phyloP scores from a whole-genome alignment of 1,140 invertebrate species.

The Stenopsyche tienmushanensis region DNA sequence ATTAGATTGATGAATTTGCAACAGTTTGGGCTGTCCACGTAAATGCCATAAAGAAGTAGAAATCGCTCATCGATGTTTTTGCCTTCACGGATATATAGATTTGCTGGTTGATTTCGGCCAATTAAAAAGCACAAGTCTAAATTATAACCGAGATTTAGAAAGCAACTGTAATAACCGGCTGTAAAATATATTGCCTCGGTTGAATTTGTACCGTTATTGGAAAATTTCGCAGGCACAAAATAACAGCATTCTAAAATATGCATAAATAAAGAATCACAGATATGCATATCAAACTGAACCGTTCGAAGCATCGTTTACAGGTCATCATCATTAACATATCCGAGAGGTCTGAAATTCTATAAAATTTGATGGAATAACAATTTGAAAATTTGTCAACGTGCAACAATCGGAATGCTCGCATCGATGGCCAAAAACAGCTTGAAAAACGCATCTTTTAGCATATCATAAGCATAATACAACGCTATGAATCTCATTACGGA shows the following conservation, averaged over 20 bases:
- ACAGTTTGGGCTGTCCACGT: too few species aligned
- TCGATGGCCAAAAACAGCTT: too few species aligned
- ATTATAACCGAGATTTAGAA: slow-evolving; percentile 19
- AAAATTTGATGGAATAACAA: too few species aligned
- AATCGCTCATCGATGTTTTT: neutral
- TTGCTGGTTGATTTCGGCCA: neutral
- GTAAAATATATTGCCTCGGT: slow-evolving; percentile 17
- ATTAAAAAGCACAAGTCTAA: neutral
- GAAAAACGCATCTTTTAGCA: too few species aligned
- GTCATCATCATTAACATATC: too few species aligned
- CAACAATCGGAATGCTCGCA: too few species aligned
- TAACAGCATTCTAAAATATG: neutral
- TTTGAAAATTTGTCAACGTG: too few species aligned
- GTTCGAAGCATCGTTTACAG: too few species aligned
- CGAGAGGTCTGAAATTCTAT: too few species aligned
- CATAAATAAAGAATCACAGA: neutral
- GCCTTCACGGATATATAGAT: neutral
- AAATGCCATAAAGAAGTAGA: neutral
- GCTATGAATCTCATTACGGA: too few species aligned
- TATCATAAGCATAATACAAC: too few species aligned
- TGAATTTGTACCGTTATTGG: neutral
- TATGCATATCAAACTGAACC: too few species aligned
- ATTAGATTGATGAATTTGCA: neutral
- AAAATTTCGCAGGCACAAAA: neutral
- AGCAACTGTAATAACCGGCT: slow-evolving; percentile 11